These are phyloP conservation scores for Dicrostonyx torquatus DNA, from an alignment of 2,797 vertebrate species.

Conservation along the genomic window DNA sequence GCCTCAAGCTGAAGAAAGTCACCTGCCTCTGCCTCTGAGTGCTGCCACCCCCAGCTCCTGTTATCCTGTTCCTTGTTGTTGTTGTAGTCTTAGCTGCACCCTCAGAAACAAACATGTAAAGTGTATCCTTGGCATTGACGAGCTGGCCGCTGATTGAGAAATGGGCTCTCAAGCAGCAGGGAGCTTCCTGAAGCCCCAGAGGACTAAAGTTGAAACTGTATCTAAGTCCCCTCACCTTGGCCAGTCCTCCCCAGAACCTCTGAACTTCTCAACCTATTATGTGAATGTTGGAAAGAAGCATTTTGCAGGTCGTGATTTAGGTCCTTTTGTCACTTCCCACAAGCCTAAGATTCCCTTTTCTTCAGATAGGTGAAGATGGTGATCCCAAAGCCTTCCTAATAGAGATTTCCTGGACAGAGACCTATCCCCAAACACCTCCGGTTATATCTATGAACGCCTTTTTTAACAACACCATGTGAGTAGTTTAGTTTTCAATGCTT, in stretches of 20 bases:
- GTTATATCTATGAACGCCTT: slow-evolving; percentile 94
- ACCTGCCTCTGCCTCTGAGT: background rate
- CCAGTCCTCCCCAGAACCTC: rapidly evolving
- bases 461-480: slow-evolving; percentile 98
- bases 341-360: slow-evolving; percentile 69
- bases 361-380: slow-evolving; percentile 94
- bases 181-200: background rate
- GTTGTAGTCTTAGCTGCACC: background rate
- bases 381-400: slow-evolving; percentile 95
- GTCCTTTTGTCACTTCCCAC: slow-evolving; percentile 8
- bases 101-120: background rate
- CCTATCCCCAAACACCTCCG: slow-evolving; percentile 94
- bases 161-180: background rate
- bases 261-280: background rate
- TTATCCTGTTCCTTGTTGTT: background rate
- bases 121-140: background rate
- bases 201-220: background rate
- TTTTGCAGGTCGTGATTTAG: slow-evolving; percentile 5
- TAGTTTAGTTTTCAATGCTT: slow-evolving; percentile 44
- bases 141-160: background rate
- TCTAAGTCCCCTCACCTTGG: background rate
- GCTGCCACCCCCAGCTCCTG: too few species aligned
- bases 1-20: background rate
- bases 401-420: slow-evolving; percentile 95
- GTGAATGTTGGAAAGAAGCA: background rate